Evolutionary conservation across 2,797 vertebrate species (phyloP).

Genomic region (Thaleichthys pacificus): DNA sequence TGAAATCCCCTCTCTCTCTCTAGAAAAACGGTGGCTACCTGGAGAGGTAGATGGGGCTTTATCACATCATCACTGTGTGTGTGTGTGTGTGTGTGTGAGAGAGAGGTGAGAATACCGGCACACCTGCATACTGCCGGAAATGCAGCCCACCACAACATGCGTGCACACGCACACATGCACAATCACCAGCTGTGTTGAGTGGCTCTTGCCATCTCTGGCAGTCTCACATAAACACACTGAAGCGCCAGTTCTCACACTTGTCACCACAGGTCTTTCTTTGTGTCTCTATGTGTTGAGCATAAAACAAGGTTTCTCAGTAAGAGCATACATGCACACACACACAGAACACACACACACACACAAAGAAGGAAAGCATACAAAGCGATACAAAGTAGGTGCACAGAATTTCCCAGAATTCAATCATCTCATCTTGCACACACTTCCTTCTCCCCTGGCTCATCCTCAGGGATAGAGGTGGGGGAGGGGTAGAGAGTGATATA

Average conservation of each 20-base stretch:
- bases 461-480: too few species aligned
- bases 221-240: too few species aligned
- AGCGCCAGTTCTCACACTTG: too few species aligned
- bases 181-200: background rate
- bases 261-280: too few species aligned
- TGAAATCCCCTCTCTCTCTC: constrained; percentile 49
- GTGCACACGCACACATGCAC: constrained; percentile 14
- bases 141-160: constrained; percentile 28
- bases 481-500: too few species aligned
- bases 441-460: too few species aligned
- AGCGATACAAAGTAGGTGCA: too few species aligned
- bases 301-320: too few species aligned
- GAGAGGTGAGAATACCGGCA: constrained; percentile 39
- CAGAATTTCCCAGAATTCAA: too few species aligned
- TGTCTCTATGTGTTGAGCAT: constrained; percentile 40
- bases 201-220: too few species aligned
- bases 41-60: constrained; percentile 48
- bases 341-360: constrained; percentile 5
- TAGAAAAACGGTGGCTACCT: constrained; percentile 41
- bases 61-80: constrained; percentile 46
- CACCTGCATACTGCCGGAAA: constrained; percentile 63
- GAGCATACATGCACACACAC: background rate
- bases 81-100: constrained; percentile 7
- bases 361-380: background rate
- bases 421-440: too few species aligned